Percentiles rank a stretch among this genome's conserved stretches.
Conservation (phyloP, 2,888 invertebrate genomes). For the Leptura quadrifasciata region DNA sequence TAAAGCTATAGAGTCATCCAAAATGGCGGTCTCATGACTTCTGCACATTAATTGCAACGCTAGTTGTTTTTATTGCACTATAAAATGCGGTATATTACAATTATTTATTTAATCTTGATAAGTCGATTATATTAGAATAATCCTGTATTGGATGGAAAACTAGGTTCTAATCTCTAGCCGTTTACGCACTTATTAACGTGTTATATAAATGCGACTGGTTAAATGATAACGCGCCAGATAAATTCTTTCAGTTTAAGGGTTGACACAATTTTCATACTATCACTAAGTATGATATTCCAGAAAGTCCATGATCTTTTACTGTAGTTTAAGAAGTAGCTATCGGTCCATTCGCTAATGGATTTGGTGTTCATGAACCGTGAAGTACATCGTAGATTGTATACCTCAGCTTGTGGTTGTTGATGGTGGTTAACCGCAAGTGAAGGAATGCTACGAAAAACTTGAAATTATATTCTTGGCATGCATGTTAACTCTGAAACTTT, state of each 20-base stretch:
- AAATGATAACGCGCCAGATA: too few species aligned
- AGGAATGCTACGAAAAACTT: slow-evolving; percentile 60
- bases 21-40: not conserved
- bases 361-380: slow-evolving; percentile 64
- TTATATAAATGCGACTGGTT: too few species aligned
- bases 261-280: not conserved
- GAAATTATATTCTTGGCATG: slow-evolving; percentile 40
- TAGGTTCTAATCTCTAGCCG: too few species aligned
- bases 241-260: not conserved
- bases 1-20: not conserved
- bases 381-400: slow-evolving; percentile 65
- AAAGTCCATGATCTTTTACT: not conserved
- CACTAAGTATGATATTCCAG: not conserved
- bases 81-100: not conserved
- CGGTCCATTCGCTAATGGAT: slow-evolving; percentile 58
- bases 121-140: too few species aligned
- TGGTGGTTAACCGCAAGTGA: slow-evolving; percentile 65
- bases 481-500: slow-evolving; percentile 39
- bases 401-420: slow-evolving; percentile 62
- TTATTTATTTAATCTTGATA: not conserved
- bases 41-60: not conserved
- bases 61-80: not conserved
- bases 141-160: too few species aligned
- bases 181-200: too few species aligned
- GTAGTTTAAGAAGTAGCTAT: slow-evolving; percentile 32